Base-by-base conservation (phyloP, 2,113 vertebrate genomes). In the Dicentrarchus labrax region DNA sequence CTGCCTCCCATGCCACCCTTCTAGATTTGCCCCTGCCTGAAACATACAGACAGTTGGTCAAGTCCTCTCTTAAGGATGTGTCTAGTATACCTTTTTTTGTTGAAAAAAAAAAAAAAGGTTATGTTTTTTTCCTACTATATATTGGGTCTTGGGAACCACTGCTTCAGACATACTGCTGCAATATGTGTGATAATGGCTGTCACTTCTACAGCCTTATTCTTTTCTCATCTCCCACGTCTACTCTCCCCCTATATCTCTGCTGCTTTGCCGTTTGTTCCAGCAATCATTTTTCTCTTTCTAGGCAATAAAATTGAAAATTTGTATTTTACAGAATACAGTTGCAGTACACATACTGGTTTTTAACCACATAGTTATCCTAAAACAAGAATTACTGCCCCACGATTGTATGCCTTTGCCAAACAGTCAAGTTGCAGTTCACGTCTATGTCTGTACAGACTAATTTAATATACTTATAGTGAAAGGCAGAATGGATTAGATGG, bases 171-270 rank as follows among this genome's bases (percentile, higher is more conserved):
- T 36, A 45, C 57, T 59, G 72, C 59, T 50, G 24, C 72, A 68
- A 70, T 48, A 47, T 80, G 30, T 82, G 72, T 69, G 69, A 67
- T 84, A 83, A 89, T 82, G 67, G 59, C 71, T 57, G 30, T 68
- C 69, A 82, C 50, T 72, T 82, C 19, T 53, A 47, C 56, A 51
- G 22, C 47, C 72, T 48, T n/a, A 24, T 65, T 73, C 64, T 36
- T 36, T 45, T 76, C 9, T 71, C 13, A 21, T 77, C 41, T 66
- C 56, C 67, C 50, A 61, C 30, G 17, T 74, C 61, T 36, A 8
- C 30, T 62, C 53, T 68, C 65, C 8, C 7, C 65, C 64, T 17
- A 16, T 41, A 16, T 76, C 8, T 72, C 50, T 50, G 39, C 62
- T 56, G 53, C 69, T 56, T 61, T 74, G n/a, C 22, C 30, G 76